Percentiles rank a stretch among this genome's conserved stretches.
phyloP scores from a whole-genome alignment of 64 coral and sea anemone genomes.

The Exaiptasia diaphana region DNA sequence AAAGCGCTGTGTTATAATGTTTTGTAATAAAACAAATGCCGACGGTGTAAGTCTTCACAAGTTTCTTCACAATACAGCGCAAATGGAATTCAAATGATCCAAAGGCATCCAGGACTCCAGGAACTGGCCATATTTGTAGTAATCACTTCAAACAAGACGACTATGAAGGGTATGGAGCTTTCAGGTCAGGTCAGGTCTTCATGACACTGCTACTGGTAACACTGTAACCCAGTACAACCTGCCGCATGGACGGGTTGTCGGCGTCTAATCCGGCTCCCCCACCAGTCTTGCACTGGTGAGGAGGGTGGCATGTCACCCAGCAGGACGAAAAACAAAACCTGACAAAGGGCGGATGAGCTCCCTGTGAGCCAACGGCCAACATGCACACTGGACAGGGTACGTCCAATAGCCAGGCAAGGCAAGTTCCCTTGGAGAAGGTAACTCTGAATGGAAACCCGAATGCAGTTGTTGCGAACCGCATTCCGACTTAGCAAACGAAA shows the following conservation, averaged over 20 bases:
- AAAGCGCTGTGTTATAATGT: slow-evolving; percentile 27
- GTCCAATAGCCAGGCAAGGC: neutral
- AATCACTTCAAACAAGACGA: neutral
- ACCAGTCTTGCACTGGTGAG: neutral
- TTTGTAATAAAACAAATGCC: slow-evolving; percentile 33
- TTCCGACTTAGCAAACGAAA: too few species aligned
- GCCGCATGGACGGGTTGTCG: too few species aligned
- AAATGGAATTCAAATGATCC: slow-evolving; percentile 10
- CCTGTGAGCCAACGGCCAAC: too few species aligned
- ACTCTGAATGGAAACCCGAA: slow-evolving; percentile 17
- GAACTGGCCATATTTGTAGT: slow-evolving; percentile 29
- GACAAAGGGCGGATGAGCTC: neutral
- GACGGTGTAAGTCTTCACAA: slow-evolving; percentile 31
- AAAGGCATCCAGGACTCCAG: neutral
- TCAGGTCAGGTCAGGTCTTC: neutral
- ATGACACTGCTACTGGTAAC: slow-evolving; percentile 1
- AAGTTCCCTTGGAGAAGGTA: slow-evolving; percentile 4
- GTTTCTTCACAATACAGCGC: neutral
- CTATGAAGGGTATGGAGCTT: slow-evolving; percentile 14
- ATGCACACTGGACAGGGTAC: neutral
- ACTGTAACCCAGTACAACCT: too few species aligned
- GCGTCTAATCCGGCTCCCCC: too few species aligned
- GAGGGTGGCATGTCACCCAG: too few species aligned
- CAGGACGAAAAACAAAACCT: neutral
- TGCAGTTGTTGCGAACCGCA: neutral